These are phyloP conservation scores for Drosophila affinis DNA, from an alignment of 2,888 invertebrate species.

Conservation along the genomic window DNA sequence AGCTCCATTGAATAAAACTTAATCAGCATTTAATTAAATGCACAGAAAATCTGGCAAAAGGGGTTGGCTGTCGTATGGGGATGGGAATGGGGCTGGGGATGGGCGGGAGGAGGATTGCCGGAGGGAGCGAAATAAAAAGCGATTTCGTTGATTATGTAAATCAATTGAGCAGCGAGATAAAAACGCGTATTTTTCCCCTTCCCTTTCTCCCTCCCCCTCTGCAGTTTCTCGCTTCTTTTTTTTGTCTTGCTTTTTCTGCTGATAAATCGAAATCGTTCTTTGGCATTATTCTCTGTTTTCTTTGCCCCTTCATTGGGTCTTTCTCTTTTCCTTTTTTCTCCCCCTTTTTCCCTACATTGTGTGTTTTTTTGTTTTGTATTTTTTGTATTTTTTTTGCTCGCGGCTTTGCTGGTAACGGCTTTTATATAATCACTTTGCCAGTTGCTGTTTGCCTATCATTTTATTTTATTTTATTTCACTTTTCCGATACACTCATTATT, in stretches of 20 bases:
- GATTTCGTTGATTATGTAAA: slow-evolving; percentile 74
- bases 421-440: slow-evolving; percentile 54
- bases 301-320: slow-evolving; percentile 24
- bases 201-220: neutral
- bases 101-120: neutral
- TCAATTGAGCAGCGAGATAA: slow-evolving; percentile 70
- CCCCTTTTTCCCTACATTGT: slow-evolving; percentile 1
- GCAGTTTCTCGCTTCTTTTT: slow-evolving; percentile 2
- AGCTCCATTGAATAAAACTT: slow-evolving; percentile 76
- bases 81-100: neutral
- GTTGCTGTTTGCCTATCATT: slow-evolving; percentile 49
- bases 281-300: slow-evolving; percentile 54
- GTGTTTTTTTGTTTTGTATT: slow-evolving; percentile 33
- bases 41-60: slow-evolving; percentile 45
- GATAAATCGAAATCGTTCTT: slow-evolving; percentile 66
- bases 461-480: slow-evolving; percentile 41
- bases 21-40: slow-evolving; percentile 78
- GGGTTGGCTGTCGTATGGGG: slow-evolving; percentile 13
- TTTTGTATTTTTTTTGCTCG: slow-evolving; percentile 26
- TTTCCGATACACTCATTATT: slow-evolving; percentile 44
- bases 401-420: slow-evolving; percentile 48
- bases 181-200: slow-evolving; percentile 42
- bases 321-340: neutral
- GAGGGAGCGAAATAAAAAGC: slow-evolving; percentile 41
- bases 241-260: slow-evolving; percentile 49